Conservation (phyloP, 2,113 vertebrate genomes). For the Erythrocercus mccallii region DNA sequence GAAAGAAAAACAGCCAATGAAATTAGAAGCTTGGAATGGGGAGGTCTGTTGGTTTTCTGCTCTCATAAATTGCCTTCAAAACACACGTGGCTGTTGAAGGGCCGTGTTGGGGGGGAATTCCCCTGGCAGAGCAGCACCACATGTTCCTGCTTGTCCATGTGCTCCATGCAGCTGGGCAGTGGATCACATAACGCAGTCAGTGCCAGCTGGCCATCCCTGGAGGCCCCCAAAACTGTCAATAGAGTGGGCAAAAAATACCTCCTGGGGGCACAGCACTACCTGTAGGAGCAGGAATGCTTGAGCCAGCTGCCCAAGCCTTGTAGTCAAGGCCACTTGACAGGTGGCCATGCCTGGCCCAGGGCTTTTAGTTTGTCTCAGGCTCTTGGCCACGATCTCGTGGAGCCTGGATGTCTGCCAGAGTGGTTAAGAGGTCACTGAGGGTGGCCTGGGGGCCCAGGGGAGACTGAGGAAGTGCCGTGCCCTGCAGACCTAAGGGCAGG, state of each 20-base stretch:
- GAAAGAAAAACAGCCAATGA: not conserved
- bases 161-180: not conserved
- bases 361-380: not conserved
- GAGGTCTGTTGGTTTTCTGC: not conserved
- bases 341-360: not conserved
- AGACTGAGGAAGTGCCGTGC: not conserved
- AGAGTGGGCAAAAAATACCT: not conserved
- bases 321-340: not conserved
- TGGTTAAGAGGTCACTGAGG: rapidly evolving
- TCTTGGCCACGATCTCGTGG: rapidly evolving
- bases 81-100: not conserved
- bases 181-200: not conserved
- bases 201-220: not conserved
- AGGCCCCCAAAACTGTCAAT: not conserved
- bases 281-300: not conserved
- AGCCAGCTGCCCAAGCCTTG: not conserved
- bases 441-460: not conserved
- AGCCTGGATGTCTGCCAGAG: not conserved
- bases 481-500: rapidly evolving
- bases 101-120: not conserved
- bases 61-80: not conserved
- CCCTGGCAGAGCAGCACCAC: not conserved
- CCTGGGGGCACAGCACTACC: not conserved
- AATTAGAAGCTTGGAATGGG: not conserved
- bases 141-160: not conserved